A percentile compares a stretch with the other conserved stretches of the same genome.
Conservation (phyloP, 2,797 vertebrate genomes). For the Dendrocincla fuliginosa region DNA sequence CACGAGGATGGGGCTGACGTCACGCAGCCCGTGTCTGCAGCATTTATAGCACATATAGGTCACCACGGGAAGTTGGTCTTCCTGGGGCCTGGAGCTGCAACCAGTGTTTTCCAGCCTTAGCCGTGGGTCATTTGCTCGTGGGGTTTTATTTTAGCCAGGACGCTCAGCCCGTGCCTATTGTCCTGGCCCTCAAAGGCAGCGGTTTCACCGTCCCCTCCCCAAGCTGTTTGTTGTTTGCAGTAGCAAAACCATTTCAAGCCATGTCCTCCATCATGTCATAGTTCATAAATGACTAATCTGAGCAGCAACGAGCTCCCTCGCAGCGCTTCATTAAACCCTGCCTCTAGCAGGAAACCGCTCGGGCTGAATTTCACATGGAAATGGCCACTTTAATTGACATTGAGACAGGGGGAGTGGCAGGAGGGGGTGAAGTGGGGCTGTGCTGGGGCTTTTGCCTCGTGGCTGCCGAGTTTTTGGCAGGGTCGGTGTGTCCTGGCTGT, state of each 20-base stretch:
- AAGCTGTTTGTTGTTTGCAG: neutral
- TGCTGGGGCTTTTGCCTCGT: neutral
- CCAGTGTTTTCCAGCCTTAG: neutral
- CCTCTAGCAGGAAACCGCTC: neutral
- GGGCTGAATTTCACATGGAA: neutral
- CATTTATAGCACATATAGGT: slow-evolving; percentile 61
- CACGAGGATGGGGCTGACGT: slow-evolving; percentile 48
- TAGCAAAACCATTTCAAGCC: neutral
- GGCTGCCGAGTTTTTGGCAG: neutral
- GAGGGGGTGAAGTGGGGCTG: neutral
- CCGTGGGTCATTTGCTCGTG: neutral
- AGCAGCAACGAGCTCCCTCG: neutral
- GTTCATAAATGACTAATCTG: neutral
- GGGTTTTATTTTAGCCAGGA: neutral
- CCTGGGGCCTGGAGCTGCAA: slow-evolving; percentile 30
- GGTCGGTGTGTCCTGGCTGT: accelerated
- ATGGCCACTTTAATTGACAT: neutral
- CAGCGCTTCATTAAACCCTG: neutral
- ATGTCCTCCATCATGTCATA: accelerated
- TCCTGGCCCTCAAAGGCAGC: neutral
- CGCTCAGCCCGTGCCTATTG: neutral
- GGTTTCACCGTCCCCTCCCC: neutral
- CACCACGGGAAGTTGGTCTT: slow-evolving; percentile 44
- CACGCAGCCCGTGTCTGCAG: slow-evolving; percentile 27
- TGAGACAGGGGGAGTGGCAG: neutral